These are phyloP conservation scores for Turnix velox DNA, from an alignment of 2,113 vertebrate species.

Conservation along the genomic window DNA sequence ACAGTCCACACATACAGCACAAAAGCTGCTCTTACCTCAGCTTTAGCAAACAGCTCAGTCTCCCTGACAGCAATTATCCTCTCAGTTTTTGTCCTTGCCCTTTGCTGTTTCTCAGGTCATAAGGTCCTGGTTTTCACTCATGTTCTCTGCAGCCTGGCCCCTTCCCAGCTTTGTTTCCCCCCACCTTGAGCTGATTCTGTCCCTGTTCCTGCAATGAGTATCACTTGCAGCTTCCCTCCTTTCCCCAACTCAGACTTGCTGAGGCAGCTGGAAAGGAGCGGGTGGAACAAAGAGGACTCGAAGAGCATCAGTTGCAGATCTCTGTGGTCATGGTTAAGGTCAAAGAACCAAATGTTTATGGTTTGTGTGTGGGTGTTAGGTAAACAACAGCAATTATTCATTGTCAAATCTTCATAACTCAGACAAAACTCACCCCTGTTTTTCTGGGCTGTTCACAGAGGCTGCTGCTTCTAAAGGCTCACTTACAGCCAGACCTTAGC, in stretches of 20 bases:
- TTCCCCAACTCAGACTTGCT: background rate
- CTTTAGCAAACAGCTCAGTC: background rate
- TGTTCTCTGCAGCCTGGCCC: background rate
- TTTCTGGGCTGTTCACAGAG: background rate
- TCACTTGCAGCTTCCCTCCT: background rate
- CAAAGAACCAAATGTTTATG: conserved; percentile 12
- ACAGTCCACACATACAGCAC: background rate
- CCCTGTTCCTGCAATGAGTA: background rate
- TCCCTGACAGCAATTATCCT: background rate
- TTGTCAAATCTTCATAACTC: conserved; percentile 16
- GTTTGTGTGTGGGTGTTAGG: background rate
- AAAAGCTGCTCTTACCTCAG: conserved; percentile 14
- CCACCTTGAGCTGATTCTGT: background rate
- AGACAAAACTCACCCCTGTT: conserved; percentile 16
- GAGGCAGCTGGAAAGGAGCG: background rate
- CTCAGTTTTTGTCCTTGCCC: background rate
- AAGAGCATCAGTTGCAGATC: background rate
- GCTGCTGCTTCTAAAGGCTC: background rate
- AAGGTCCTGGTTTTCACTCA: background rate
- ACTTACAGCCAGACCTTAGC: background rate
- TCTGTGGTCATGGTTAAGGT: conserved; percentile 37
- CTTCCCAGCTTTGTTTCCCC: background rate
- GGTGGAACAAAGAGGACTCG: background rate
- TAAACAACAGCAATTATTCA: conserved; percentile 49
- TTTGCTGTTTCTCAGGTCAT: background rate